These are phyloP conservation scores for Popillia japonica DNA, from an alignment of 1,140 invertebrate species.

Conservation along the genomic window DNA sequence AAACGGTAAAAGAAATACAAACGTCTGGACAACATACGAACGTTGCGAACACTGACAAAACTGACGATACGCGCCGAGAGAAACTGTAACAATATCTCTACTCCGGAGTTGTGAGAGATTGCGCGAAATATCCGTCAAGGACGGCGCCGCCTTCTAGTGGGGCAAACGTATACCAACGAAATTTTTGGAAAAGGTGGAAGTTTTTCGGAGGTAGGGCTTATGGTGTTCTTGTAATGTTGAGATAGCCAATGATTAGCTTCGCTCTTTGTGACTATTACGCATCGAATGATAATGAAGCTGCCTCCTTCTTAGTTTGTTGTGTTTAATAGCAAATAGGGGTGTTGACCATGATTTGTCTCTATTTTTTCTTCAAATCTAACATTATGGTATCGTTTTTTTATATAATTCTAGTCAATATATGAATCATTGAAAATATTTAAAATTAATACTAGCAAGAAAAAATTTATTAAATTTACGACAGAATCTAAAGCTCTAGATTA, in stretches of 20 bases:
- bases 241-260: background rate
- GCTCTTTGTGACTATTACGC: no score
- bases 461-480: no score
- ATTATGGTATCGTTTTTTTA: no score
- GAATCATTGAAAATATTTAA: no score
- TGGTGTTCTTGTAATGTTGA: background rate
- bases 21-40: background rate
- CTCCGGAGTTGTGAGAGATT: background rate
- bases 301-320: no score
- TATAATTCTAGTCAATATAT: no score
- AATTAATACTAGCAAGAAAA: no score
- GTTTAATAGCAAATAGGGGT: no score
- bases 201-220: background rate
- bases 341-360: no score
- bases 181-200: background rate
- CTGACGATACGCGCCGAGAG: background rate
- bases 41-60: background rate
- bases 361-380: no score
- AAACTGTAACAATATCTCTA: background rate
- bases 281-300: no score
- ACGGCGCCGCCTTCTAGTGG: slow-evolving; percentile 22
- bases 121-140: slow-evolving; percentile 5
- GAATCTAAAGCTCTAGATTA: no score
- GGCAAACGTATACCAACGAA: background rate
- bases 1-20: background rate